Conservation (phyloP, 2,797 vertebrate species). For the Hypotaenidia philippensis region DNA sequence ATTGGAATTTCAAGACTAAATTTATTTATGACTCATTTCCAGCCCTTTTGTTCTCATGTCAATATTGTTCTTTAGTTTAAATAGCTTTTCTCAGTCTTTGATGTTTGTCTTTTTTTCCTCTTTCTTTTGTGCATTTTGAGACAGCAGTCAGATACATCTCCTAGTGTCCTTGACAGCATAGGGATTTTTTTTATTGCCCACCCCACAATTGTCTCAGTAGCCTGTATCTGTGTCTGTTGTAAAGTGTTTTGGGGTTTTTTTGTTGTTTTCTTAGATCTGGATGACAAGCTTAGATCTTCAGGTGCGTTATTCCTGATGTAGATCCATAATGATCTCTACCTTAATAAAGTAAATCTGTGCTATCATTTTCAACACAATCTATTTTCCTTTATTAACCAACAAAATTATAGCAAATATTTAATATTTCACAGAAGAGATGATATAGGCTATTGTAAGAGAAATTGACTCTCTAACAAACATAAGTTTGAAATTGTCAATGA, state of each 20-base stretch:
- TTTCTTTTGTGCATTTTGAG: slow-evolving; percentile 16
- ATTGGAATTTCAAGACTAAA: slow-evolving; percentile 56
- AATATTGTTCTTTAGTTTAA: slow-evolving; percentile 63
- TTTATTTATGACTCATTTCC: slow-evolving; percentile 69
- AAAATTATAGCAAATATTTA: neutral
- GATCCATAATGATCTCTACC: neutral
- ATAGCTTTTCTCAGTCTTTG: slow-evolving; percentile 33
- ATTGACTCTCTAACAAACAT: neutral
- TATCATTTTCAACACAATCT: neutral
- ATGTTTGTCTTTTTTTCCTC: slow-evolving; percentile 30
- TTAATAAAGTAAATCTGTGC: neutral
- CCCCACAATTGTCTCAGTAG: neutral
- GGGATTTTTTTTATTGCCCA: neutral
- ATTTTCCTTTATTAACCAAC: neutral
- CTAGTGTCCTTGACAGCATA: neutral
- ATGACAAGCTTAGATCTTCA: neutral
- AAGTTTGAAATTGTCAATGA: neutral
- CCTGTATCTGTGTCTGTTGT: neutral
- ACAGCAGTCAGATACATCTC: neutral
- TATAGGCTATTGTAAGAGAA: neutral
- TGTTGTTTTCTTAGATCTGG: neutral
- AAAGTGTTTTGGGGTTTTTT: neutral
- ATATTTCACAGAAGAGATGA: neutral
- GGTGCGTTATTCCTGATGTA: neutral
- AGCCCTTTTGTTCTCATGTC: slow-evolving; percentile 64